Evolutionary conservation across 2,113 vertebrate genomes (phyloP), one percentile per base, ranked within the genome.

Genomic region (Mastomys coucha): DNA sequence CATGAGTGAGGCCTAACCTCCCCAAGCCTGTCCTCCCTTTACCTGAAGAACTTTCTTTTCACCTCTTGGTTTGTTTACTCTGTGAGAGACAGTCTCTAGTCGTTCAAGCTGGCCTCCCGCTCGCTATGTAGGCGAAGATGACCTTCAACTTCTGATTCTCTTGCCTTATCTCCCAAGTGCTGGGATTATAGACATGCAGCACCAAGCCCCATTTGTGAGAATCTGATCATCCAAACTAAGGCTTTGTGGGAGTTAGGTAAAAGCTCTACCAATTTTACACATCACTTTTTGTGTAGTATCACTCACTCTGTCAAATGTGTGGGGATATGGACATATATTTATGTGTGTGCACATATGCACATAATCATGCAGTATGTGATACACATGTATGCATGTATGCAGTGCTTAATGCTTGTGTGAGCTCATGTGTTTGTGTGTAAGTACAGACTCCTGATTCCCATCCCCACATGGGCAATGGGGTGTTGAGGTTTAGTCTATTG

Each of bases 341-440:
- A 11, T 51, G 0, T 26, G 14, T 28, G 2, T 56, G 56, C 4
- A 7, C 2, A 24, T 72, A 1, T 53, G 26, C 26, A 11, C 11
- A 3, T 76, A 58, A 45, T 2, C 39, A 11, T 72, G 28, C 26
- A n/a, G 0, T 70, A 8, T 26, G 56, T 60, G 2, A 39, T 39
- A 36, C 53, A 63, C 2, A 1, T 69, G 90, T 49, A 78, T 51
- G 5, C 31, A 20, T 7, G 8, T 28, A 4, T 56, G 56, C 1
- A 78, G 84, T 87, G 19, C 63, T 33, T 19, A 45, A 51, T 17
- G 33, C 12, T 73, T 49, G 36, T 20, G 12, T 5, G 14, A 81
- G 20, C 16, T 39, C 10, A 11, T 33, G 31, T 26, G 58, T 85
- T 82, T 65, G 67, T 69, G 22, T 1, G 0, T 6, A 8, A 19